Conservation (phyloP, 2,113 vertebrate species). For the Rissa tridactyla region DNA sequence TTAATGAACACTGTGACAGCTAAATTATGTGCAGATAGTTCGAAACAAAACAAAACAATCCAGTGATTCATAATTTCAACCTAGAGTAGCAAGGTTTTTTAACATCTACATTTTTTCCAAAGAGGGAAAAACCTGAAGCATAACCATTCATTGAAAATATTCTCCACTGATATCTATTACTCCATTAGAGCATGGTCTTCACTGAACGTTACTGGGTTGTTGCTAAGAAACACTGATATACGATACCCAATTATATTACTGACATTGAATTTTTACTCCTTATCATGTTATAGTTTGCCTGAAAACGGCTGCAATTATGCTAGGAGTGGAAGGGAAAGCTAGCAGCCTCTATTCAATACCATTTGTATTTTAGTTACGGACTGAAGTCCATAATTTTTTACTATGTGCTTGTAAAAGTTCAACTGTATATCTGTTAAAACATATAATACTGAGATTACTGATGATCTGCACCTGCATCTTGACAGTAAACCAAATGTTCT, state of each 20-base stretch:
- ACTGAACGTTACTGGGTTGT: neutral
- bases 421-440: neutral
- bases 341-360: neutral
- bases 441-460: neutral
- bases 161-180: conserved; percentile 3
- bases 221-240: conserved; percentile 45
- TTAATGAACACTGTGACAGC: neutral
- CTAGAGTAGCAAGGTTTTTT: neutral
- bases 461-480: neutral
- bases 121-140: neutral
- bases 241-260: conserved; percentile 20
- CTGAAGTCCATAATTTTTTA: neutral
- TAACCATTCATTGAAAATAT: conserved; percentile 6
- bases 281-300: conserved; percentile 9
- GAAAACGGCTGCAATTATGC: conserved; percentile 24
- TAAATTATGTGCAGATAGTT: neutral
- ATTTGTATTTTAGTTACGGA: neutral
- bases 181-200: neutral
- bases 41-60: neutral
- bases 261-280: conserved; percentile 31
- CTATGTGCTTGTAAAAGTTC: neutral
- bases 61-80: neutral
- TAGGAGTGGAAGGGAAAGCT: neutral
- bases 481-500: neutral
- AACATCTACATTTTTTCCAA: neutral